These are phyloP conservation scores for Chirona hameri DNA, from an alignment of 2,888 invertebrate species.

Conservation along the genomic window DNA sequence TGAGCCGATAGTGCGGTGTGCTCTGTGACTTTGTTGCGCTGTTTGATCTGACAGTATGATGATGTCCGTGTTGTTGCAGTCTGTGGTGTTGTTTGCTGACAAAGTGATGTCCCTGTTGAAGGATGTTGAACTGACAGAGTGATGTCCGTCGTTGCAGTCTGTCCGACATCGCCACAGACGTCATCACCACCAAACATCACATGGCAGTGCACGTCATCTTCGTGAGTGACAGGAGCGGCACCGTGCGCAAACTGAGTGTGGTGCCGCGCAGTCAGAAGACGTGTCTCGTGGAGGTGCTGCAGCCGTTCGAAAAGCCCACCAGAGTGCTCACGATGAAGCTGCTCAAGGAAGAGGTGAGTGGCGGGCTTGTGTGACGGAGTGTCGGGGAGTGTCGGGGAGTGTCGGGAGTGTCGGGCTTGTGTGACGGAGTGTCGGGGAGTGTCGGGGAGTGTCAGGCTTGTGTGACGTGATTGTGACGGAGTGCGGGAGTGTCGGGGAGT, in stretches of 20 bases:
- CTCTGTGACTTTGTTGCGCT: no score
- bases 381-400: not conserved
- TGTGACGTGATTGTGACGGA: conserved; percentile 6
- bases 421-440: not conserved
- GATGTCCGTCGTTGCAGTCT: not conserved
- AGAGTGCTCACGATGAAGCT: conserved; percentile 47
- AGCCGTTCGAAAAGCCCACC: conserved; percentile 54
- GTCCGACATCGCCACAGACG: not conserved
- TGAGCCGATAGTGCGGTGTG: no score
- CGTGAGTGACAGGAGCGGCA: conserved; percentile 69
- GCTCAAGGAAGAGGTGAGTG: conserved; percentile 38
- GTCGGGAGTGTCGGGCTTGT: conserved; percentile 45
- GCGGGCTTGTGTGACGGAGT: conserved; percentile 43
- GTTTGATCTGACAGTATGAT: no score
- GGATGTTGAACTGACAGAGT: no score
- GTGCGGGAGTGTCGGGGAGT: conserved; percentile 43
- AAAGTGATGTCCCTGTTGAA: no score
- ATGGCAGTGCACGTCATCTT: conserved; percentile 68
- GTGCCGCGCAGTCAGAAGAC: conserved; percentile 65
- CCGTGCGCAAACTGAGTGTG: conserved; percentile 75
- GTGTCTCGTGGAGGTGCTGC: conserved; percentile 83
- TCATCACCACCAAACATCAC: conserved; percentile 8
- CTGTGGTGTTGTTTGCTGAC: no score
- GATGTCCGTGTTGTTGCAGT: no score
- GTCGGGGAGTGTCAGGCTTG: not conserved